A percentile compares a stretch with the other conserved stretches of the same genome.
phyloP scores from a whole-genome alignment of 92 coral and sea anemone species.

The Zoanthus solanderi region DNA sequence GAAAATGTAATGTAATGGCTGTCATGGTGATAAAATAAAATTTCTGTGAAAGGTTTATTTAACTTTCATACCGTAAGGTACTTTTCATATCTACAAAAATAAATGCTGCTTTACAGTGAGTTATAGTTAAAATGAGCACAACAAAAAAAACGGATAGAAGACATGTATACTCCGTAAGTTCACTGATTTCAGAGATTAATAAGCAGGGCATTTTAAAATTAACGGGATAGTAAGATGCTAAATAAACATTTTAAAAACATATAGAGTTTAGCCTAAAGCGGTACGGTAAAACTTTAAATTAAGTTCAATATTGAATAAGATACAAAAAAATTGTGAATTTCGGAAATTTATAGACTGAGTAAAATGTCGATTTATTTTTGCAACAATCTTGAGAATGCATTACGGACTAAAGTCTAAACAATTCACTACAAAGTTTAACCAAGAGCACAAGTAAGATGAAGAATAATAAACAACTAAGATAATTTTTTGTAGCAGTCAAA shows the following conservation, averaged over 20 bases:
- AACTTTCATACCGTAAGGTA: neutral
- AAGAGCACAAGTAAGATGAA: neutral
- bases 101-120: neutral
- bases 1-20: neutral
- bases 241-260: slow-evolving; percentile 34
- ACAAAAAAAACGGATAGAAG: neutral
- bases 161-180: neutral
- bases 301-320: neutral
- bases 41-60: neutral
- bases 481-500: neutral
- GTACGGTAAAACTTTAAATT: neutral
- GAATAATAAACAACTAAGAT: neutral
- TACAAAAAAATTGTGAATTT: neutral
- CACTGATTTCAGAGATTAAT: neutral
- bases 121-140: neutral
- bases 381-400: neutral
- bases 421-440: neutral
- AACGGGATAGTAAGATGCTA: slow-evolving; percentile 1
- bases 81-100: neutral
- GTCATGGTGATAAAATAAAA: slow-evolving; percentile 32
- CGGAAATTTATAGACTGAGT: neutral
- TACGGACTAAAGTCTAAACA: neutral
- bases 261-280: neutral
- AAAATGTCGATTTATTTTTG: neutral
- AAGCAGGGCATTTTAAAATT: neutral